Conservation (phyloP, 1,140 invertebrate genomes). For the Eriocheir sinensis region DNA sequence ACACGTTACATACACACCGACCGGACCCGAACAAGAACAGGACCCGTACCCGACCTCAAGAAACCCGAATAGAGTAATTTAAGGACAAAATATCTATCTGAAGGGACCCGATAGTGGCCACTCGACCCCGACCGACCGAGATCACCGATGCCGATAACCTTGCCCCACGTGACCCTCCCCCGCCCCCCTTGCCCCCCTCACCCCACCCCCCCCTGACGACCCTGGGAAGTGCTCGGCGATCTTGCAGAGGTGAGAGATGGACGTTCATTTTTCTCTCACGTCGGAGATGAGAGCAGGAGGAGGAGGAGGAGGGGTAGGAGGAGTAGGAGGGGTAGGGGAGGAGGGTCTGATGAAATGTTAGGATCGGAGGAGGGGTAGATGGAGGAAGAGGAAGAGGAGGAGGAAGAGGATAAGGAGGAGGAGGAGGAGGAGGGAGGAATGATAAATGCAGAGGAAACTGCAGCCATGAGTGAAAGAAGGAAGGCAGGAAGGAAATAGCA, state of each 20-base stretch:
- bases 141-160: neutral
- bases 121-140: neutral
- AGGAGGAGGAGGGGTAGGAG: neutral
- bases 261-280: neutral
- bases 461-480: neutral
- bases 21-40: neutral
- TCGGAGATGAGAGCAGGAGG: neutral
- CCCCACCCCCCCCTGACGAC: neutral
- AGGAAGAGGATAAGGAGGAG: neutral
- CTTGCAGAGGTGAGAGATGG: neutral
- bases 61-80: neutral
- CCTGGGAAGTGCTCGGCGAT: neutral
- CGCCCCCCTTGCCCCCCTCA: neutral
- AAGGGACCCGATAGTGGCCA: neutral
- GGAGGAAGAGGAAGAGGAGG: neutral
- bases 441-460: neutral
- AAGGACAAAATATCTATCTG: slow-evolving; percentile 3
- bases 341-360: neutral
- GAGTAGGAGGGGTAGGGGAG: neutral
- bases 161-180: neutral
- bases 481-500: neutral
- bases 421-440: neutral
- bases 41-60: neutral
- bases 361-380: neutral
- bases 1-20: neutral